Evolutionary conservation across 1,140 invertebrate species (phyloP).

Genomic region (Temnothorax curvispinosus): DNA sequence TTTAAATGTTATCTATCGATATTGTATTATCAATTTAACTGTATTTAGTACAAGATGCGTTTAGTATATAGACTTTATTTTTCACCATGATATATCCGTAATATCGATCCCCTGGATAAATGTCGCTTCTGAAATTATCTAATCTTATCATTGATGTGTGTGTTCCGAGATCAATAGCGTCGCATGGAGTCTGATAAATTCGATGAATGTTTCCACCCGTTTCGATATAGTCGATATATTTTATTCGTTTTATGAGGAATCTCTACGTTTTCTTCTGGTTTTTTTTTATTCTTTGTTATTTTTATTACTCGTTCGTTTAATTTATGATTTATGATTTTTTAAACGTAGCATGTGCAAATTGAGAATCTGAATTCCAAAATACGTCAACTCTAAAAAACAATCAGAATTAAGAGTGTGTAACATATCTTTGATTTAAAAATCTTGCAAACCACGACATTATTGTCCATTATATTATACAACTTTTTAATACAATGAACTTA

Average conservation of each 20-base stretch:
- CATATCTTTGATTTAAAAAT: not conserved
- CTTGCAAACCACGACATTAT: not conserved
- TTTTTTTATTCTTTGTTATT: not conserved
- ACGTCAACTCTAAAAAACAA: not conserved
- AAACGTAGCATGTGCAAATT: not conserved
- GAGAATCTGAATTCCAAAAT: not conserved
- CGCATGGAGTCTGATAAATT: not conserved
- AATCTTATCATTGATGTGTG: conserved; percentile 65
- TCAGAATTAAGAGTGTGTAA: not conserved
- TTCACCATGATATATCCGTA: not conserved
- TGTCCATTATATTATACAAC: too few relatives aligned
- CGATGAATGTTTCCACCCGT: not conserved
- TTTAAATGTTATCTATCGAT: conserved; percentile 1
- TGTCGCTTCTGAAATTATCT: conserved; percentile 64
- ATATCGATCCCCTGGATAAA: conserved; percentile 70
- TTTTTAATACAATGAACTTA: not conserved
- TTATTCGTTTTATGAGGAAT: not conserved
- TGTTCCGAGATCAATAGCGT: not conserved
- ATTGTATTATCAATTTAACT: not conserved
- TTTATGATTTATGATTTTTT: not conserved
- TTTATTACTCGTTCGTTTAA: not conserved
- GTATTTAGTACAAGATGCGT: not conserved
- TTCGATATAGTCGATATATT: not conserved
- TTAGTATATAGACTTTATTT: not conserved
- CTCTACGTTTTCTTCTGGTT: too few relatives aligned